A percentile compares a stretch with the other conserved stretches of the same genome.
phyloP scores from a whole-genome alignment of 2,888 invertebrate species.

The Lordiphosa fenestrarum region DNA sequence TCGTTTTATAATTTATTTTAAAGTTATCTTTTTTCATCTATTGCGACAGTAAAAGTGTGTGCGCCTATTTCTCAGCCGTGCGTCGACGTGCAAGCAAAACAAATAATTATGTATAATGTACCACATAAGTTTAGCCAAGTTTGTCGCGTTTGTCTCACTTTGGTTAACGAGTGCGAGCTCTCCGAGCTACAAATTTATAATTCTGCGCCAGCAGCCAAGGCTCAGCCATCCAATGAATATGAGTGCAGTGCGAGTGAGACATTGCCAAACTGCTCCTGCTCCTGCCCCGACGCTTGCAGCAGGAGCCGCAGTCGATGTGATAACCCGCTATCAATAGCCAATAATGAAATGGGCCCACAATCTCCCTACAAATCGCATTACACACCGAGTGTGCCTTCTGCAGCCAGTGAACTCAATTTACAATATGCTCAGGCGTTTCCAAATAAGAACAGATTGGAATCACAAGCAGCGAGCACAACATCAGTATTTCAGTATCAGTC shows the following conservation, averaged over 20 bases:
- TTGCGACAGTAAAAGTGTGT: conserved; percentile 35
- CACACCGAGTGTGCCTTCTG: conserved; percentile 62
- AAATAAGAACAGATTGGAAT: conserved; percentile 34
- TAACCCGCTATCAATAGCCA: conserved; percentile 54
- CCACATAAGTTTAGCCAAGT: conserved; percentile 95
- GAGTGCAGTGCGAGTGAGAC: background rate
- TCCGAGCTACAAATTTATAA: conserved; percentile 82
- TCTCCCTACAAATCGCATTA: conserved; percentile 40
- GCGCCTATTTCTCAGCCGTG: conserved; percentile 40
- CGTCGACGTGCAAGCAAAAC: conserved; percentile 36
- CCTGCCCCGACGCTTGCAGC: conserved; percentile 26
- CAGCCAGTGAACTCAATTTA: conserved; percentile 33
- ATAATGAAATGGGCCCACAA: conserved; percentile 41
- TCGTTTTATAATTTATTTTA: conserved; percentile 70
- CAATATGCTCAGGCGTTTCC: conserved; percentile 31
- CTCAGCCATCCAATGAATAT: conserved; percentile 13
- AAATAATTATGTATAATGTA: conserved; percentile 91
- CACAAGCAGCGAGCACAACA: conserved; percentile 18
- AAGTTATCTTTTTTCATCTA: conserved; percentile 62
- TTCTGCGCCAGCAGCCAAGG: conserved; percentile 34
- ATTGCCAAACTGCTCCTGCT: too few relatives aligned
- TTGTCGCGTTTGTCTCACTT: conserved; percentile 95
- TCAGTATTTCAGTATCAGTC: conserved; percentile 45
- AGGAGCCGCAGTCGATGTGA: conserved; percentile 45
- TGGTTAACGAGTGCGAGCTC: conserved; percentile 87